phyloP scores from a whole-genome alignment of 2,113 vertebrate genomes.

The Sorex araneus region DNA sequence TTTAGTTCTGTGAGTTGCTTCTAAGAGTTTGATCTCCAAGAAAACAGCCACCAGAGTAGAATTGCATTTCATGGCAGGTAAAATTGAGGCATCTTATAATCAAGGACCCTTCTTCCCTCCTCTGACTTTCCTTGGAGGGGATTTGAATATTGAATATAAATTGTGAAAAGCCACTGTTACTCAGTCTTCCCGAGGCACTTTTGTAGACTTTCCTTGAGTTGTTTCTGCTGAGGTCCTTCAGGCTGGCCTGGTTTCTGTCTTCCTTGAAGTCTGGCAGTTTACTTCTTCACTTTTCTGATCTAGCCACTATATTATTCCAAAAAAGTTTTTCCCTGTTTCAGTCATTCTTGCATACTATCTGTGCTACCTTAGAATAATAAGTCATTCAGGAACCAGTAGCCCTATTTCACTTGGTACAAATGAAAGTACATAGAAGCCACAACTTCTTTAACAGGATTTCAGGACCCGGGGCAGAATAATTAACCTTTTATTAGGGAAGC shows the following conservation, averaged over 20 bases:
- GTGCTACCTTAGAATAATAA: neutral
- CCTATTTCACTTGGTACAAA: conserved; percentile 19
- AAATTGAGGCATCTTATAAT: neutral
- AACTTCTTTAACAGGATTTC: conserved; percentile 41
- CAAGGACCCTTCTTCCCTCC: neutral
- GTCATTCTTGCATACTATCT: conserved; percentile 22
- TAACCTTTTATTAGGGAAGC: conserved; percentile 70
- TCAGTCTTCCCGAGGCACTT: neutral
- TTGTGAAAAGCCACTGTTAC: neutral
- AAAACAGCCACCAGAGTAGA: neutral
- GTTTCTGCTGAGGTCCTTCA: neutral
- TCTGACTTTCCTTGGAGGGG: neutral
- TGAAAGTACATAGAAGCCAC: conserved; percentile 9
- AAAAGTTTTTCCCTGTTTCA: conserved; percentile 1
- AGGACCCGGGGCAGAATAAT: conserved; percentile 59
- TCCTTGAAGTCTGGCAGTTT: neutral
- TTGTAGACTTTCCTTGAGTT: conserved; percentile 22
- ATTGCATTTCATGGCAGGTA: neutral
- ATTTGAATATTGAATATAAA: neutral
- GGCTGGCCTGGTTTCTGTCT: neutral
- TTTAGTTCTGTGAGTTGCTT: neutral
- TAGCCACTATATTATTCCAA: neutral
- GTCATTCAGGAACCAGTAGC: neutral
- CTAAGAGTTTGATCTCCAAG: neutral
- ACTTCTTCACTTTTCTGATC: neutral